A percentile compares a stretch with the other conserved stretches of the same genome.
phyloP scores from a whole-genome alignment of 2,113 vertebrate species.

The Fregetta grallaria region DNA sequence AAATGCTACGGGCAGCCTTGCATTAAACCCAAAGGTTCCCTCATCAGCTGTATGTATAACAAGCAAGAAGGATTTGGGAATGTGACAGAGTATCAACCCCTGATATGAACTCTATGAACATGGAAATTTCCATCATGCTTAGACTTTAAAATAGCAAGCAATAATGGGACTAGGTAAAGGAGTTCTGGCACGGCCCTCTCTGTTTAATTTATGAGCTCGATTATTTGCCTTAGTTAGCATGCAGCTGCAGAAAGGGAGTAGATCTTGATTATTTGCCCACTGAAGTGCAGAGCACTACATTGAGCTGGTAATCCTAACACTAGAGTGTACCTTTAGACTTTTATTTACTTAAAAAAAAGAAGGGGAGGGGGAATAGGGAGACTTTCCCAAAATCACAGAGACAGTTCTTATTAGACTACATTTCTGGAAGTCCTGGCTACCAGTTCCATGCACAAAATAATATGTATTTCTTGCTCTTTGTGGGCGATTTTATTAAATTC shows the following conservation, averaged over 20 bases:
- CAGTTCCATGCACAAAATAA: background rate
- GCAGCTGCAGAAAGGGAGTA: background rate
- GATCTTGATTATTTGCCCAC: background rate
- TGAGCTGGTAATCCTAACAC: background rate
- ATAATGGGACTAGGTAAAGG: background rate
- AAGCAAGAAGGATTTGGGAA: background rate
- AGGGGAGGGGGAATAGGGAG: background rate
- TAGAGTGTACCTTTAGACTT: background rate
- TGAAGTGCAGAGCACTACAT: background rate
- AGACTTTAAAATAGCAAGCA: background rate
- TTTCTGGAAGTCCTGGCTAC: background rate
- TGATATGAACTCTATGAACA: background rate
- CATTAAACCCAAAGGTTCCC: background rate
- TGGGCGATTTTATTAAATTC: background rate
- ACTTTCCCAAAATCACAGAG: background rate
- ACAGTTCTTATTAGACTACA: background rate
- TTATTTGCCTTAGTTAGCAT: slow-evolving; percentile 17
- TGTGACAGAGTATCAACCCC: background rate
- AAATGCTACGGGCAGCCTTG: background rate
- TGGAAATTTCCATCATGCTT: background rate
- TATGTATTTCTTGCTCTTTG: background rate
- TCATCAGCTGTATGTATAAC: background rate
- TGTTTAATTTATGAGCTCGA: background rate
- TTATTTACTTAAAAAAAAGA: background rate
- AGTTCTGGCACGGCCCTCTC: background rate